Evolutionary conservation across 2,113 vertebrate genomes (phyloP), one percentile per base, ranked within the genome.

Genomic region (Taxidea taxus): DNA sequence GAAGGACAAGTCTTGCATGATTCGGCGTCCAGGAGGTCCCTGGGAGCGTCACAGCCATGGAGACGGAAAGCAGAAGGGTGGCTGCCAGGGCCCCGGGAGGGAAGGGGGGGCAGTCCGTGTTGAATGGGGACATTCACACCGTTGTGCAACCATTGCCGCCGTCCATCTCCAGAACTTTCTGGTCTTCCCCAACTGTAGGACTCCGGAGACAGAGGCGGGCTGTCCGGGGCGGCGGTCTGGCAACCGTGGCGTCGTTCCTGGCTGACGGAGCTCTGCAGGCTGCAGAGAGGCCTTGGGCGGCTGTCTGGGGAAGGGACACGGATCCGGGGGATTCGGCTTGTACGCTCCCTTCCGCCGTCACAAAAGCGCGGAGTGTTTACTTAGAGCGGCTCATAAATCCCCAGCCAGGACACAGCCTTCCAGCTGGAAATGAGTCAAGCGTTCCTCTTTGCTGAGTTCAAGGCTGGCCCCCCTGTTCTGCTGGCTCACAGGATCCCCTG

Each of bases 401-500:
- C 87, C 56, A 42, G 93, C 86, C 54, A 1, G 4, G 0, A 23
- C 7, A 4, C 74, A 13, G 23, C 54, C 85, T 82, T 68, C 82
- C 91, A 78, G 12, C 39, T 27, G 85, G 85, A 60, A 10, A 11
- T 0, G 37, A 80, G 72, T 27, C 89, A 14, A 20, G 88, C 20
- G 18, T 34, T 84, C 70, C 80, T 86, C 85, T 82, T 16, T 6
- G 72, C 72, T 34, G 70, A 92, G 95, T 21, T 92, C 95, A 85
- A 92, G 84, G 92, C 16, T 47, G 83, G 51, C 68, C 82, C 78
- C 54, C 54, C 66, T 0, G 42, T 2, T 23, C 64, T 7, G 39
- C 54, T 4, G 66, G 72, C 39, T 1, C 56, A n/a, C 14, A 0
- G 49, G 20, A 37, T n/a, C 27, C 81, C 93, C 20, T 14, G 72